Conservation (phyloP, 1,140 invertebrate species). For the Plectrocnemia conspersa region DNA sequence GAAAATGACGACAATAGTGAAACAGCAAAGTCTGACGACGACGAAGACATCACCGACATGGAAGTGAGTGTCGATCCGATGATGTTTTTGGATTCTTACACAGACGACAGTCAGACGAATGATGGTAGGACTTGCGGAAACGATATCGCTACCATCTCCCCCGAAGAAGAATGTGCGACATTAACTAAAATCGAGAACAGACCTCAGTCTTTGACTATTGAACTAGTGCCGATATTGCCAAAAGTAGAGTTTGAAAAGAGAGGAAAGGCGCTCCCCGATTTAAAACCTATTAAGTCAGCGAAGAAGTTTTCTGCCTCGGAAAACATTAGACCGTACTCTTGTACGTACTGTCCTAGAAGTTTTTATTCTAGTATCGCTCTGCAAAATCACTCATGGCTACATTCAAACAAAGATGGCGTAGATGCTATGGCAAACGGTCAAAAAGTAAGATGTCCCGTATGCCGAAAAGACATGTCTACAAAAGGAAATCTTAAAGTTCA, state of each 20-base stretch:
- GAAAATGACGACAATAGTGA: constrained; percentile 5
- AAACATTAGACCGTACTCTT: constrained; percentile 41
- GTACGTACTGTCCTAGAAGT: constrained; percentile 41
- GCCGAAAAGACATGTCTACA: constrained; percentile 57
- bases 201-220: constrained; percentile 25
- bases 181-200: constrained; percentile 13
- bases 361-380: constrained; percentile 44
- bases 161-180: constrained; percentile 14
- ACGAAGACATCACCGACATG: constrained; percentile 42
- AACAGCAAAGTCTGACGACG: background rate
- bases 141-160: background rate
- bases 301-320: constrained; percentile 21
- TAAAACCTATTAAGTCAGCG: constrained; percentile 38
- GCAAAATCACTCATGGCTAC: constrained; percentile 47
- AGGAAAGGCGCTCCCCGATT: constrained; percentile 23
- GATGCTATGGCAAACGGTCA: constrained; percentile 34
- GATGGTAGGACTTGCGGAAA: constrained; percentile 13
- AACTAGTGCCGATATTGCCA: constrained; percentile 15
- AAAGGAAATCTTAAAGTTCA: constrained; percentile 63
- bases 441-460: constrained; percentile 54
- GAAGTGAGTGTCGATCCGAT: constrained; percentile 49
- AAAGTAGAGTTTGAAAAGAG: constrained; percentile 25
- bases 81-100: constrained; percentile 42
- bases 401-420: constrained; percentile 35
- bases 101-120: constrained; percentile 29